Evolutionary conservation across 37 sponge, comb jelly and placozoan genomes (phyloP), one percentile per base, ranked within the genome.

Genomic region (Cladorhizidae sp.): DNA sequence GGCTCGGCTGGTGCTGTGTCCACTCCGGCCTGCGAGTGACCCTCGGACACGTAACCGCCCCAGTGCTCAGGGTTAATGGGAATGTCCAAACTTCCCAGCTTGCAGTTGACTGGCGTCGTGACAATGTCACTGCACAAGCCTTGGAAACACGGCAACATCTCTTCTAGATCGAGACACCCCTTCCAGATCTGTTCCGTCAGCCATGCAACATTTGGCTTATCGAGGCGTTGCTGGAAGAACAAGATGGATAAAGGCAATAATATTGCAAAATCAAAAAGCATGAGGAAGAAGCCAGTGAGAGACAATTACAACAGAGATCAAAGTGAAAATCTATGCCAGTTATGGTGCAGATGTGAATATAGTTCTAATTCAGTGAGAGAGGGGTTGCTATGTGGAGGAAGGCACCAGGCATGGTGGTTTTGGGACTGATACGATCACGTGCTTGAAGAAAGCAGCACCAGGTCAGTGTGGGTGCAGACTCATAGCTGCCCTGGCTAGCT

Each of bases 151-250:
- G 93, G 88, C 35, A 96, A 52, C 54, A 62, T 36, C 2, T 89
- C 99, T 59, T 96, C 92, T 51, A 98, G 63, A 63, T 96, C 90
- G 76, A 88, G 94, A 79, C 95, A 89, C 2, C 76, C 67, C 40
- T 86, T 89, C 97, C 97, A 97, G 50, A 78, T 64, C 14, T 79
- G 73, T 25, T 74, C 49, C 11, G 82, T 96, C 82, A 98, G 64
- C 97, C 95, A 98, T 18, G 88, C 65, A 0, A 86, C 65, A 56
- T 84, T 81, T n/a, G 99, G 99, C 70, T 94, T 98, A 65, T 88
- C 90, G 23, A 90, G 94, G 0, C 87, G 71, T 72, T 98, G 92
- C 88, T 88, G 69, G 0, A 64, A 22, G 17, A 26, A 49, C 23
- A 15, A 28, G n/a, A 22, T 49, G 40, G 22, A 51, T 0, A 29